These are phyloP conservation scores for Lithophane semibrunnea DNA, from an alignment of 2,888 invertebrate genomes.

Conservation along the genomic window DNA sequence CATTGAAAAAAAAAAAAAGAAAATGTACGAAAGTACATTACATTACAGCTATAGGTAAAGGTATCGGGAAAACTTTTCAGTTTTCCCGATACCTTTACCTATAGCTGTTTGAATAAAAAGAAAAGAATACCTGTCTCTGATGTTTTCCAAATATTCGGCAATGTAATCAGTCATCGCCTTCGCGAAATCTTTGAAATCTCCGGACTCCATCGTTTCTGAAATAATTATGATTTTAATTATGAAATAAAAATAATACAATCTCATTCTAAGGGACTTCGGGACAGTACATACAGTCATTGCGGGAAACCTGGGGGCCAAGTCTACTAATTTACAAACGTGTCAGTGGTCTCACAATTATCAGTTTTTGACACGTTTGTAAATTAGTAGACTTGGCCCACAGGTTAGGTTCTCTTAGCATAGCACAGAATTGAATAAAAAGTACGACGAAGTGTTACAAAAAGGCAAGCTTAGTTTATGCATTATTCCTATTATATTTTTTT, in stretches of 20 bases:
- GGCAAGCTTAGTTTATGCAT: neutral
- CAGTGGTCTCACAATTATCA: no score
- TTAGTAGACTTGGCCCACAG: no score
- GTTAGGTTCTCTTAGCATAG: neutral
- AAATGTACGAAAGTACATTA: no score
- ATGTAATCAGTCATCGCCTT: conserved; percentile 98
- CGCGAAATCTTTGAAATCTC: conserved; percentile 96
- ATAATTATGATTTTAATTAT: no score
- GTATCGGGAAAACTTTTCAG: no score
- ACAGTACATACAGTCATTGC: no score
- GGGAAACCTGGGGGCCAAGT: no score
- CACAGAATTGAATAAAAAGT: neutral
- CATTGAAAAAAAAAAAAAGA: neutral
- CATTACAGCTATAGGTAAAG: no score
- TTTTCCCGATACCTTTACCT: no score
- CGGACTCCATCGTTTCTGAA: conserved; percentile 93
- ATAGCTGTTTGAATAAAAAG: neutral
- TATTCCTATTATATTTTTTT: neutral
- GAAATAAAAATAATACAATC: conserved; percentile 5
- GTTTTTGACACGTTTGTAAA: no score
- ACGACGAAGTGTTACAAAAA: neutral
- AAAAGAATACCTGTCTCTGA: conserved; percentile 94
- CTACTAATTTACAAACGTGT: no score
- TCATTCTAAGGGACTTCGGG: neutral
- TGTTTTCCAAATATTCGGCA: conserved; percentile 97